Conservation (phyloP, 2,113 vertebrate species). For the Nymphicus hollandicus region DNA sequence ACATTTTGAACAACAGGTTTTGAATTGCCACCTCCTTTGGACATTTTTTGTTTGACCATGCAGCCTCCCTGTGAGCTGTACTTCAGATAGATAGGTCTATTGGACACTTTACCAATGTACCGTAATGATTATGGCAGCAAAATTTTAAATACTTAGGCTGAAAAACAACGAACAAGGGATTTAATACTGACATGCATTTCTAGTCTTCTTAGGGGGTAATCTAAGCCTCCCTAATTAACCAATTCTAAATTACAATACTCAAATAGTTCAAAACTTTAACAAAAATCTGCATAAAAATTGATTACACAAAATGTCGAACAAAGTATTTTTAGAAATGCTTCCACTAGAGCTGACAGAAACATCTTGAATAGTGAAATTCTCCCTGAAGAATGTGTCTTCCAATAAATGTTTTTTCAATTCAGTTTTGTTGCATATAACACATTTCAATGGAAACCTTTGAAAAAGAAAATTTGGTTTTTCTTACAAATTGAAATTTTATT, state of each 20-base stretch:
- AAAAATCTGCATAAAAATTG: not conserved
- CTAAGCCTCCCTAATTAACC: not conserved
- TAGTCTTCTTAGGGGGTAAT: not conserved
- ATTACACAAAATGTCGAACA: not conserved
- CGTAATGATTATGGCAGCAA: not conserved
- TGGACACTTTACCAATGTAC: not conserved
- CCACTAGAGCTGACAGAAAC: not conserved
- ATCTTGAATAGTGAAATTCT: not conserved
- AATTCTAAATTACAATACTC: not conserved
- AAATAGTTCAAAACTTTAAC: not conserved
- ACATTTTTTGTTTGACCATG: not conserved
- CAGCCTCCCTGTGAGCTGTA: not conserved
- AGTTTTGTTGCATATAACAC: not conserved
- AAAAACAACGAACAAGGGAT: not conserved
- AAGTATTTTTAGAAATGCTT: not conserved
- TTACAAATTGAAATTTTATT: not conserved
- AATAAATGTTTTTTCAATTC: not conserved
- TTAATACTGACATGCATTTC: not conserved
- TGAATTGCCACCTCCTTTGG: not conserved
- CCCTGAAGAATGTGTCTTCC: not conserved
- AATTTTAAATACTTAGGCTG: not conserved
- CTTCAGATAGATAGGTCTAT: not conserved
- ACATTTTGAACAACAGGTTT: not conserved
- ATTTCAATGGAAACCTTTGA: not conserved
- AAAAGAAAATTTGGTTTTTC: not conserved